Conservation (phyloP, 2,113 vertebrate species). For the Hyaena hyaena region DNA sequence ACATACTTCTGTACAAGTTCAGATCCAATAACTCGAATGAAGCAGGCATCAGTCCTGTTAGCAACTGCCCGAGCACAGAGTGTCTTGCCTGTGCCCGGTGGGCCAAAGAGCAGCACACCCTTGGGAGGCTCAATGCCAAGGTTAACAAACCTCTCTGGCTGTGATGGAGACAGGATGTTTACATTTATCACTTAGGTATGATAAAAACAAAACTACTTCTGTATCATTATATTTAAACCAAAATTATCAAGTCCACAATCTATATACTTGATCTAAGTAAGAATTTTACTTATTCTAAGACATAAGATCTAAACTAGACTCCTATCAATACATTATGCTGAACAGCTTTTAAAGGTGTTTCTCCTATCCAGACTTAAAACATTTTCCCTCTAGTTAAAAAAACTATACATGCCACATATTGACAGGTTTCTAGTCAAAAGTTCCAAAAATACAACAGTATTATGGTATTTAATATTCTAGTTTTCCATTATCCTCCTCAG, state of each 20-base stretch:
- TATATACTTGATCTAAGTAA: neutral
- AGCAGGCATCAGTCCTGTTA: constrained; percentile 98
- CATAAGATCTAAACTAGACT: neutral
- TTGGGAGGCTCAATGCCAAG: constrained; percentile 99
- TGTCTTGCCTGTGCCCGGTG: constrained; percentile 97
- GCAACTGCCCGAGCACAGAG: constrained; percentile 98
- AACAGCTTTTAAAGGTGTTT: constrained; percentile 47
- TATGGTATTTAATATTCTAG: neutral
- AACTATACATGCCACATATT: neutral
- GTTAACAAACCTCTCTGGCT: constrained; percentile 99
- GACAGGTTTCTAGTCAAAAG: too few relatives aligned
- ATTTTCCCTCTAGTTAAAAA: neutral
- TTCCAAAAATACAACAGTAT: neutral
- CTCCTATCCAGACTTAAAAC: neutral
- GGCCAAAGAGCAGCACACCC: constrained; percentile 97
- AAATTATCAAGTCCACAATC: constrained; percentile 33
- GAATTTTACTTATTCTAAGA: constrained; percentile 44
- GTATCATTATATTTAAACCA: neutral
- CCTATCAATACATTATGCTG: neutral
- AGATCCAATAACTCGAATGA: constrained; percentile 98
- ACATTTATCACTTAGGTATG: constrained; percentile 31
- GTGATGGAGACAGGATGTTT: constrained; percentile 52
- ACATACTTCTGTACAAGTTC: constrained; percentile 99
- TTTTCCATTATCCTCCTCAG: constrained; percentile 18
- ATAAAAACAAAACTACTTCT: constrained; percentile 29